Conservation (phyloP, 2,888 invertebrate genomes). For the Marronus borbonicus region DNA sequence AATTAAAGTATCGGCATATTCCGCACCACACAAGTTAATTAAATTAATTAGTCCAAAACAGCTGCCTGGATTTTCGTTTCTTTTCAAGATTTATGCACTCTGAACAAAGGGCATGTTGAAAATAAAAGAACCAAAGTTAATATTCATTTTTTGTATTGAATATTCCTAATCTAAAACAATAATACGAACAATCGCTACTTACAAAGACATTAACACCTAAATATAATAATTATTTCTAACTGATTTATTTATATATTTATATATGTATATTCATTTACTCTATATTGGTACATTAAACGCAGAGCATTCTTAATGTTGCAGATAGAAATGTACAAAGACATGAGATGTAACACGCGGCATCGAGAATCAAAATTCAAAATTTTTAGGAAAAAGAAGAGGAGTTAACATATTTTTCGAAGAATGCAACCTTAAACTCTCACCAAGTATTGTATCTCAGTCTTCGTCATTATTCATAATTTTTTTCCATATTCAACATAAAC, state of each 20-base stretch:
- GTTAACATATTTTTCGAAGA: neutral
- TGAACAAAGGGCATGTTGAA: neutral
- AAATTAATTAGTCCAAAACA: too few species aligned
- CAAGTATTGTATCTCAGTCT: slow-evolving; percentile 39
- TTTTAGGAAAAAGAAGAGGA: slow-evolving; percentile 5
- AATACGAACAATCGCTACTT: slow-evolving; percentile 72
- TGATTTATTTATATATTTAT: slow-evolving; percentile 68
- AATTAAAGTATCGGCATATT: too few species aligned
- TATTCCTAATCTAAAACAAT: slow-evolving; percentile 69
- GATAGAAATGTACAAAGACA: slow-evolving; percentile 53
- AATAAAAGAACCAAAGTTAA: slow-evolving; percentile 54
- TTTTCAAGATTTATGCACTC: neutral
- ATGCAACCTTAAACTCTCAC: neutral
- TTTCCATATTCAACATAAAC: slow-evolving; percentile 48
- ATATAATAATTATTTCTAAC: slow-evolving; percentile 67
- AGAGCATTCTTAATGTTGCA: slow-evolving; percentile 66
- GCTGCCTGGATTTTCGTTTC: too few species aligned
- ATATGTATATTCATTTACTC: slow-evolving; percentile 68
- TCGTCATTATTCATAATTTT: slow-evolving; percentile 16
- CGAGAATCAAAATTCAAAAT: neutral
- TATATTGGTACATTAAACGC: slow-evolving; percentile 65
- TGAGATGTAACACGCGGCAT: slow-evolving; percentile 30
- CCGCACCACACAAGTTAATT: too few species aligned
- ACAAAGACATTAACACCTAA: slow-evolving; percentile 72
- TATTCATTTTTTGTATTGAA: slow-evolving; percentile 69